These are phyloP conservation scores for Ailurus styani DNA, from an alignment of 2,113 vertebrate species.

Conservation along the genomic window DNA sequence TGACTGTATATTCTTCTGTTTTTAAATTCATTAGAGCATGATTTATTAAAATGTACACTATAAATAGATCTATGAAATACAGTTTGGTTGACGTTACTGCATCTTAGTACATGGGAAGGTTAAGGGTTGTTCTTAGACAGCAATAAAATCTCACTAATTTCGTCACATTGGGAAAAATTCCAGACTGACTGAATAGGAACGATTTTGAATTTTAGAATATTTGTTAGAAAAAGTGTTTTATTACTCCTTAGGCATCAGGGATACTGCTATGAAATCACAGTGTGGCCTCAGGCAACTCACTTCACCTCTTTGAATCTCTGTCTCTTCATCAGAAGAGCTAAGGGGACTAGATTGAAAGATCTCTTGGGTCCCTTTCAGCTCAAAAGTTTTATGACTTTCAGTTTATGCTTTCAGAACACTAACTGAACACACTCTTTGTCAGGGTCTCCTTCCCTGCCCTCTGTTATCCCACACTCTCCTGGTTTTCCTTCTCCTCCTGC, in stretches of 20 bases:
- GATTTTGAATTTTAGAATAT: background rate
- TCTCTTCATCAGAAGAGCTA: background rate
- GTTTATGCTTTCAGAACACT: background rate
- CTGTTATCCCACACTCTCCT: background rate
- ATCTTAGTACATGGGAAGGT: background rate
- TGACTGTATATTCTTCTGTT: background rate
- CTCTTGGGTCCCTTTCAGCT: background rate
- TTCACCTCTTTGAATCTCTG: background rate
- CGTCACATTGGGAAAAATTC: background rate
- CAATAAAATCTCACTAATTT: background rate
- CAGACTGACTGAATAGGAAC: background rate
- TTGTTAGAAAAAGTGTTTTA: background rate
- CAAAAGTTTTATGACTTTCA: background rate
- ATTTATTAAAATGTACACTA: background rate
- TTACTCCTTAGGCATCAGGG: background rate
- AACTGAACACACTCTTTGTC: background rate
- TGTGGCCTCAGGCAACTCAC: background rate
- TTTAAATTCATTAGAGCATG: background rate
- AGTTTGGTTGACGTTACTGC: background rate
- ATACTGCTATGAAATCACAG: background rate
- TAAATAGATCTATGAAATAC: background rate
- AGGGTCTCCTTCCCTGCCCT: background rate
- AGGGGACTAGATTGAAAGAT: background rate
- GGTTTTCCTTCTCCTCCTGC: background rate
- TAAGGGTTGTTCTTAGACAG: background rate